Evolutionary conservation across 1,140 invertebrate genomes (phyloP).

Genomic region (Hermatobates lingyangjiaoensis): DNA sequence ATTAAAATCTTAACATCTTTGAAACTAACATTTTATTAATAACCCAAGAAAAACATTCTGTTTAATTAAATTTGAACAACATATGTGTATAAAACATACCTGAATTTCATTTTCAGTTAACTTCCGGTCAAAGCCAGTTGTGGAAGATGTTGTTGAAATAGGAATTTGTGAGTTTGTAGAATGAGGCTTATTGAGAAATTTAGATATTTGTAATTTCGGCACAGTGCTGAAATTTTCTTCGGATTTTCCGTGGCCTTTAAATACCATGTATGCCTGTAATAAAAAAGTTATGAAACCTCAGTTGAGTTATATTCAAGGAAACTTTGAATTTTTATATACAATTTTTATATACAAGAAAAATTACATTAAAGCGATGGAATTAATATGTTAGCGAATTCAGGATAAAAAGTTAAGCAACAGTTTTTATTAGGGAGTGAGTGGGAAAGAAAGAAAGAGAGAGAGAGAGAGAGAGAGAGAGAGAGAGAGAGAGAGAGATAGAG

Average conservation of each 20-base stretch:
- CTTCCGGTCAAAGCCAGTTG: constrained; percentile 25
- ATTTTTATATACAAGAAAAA: neutral
- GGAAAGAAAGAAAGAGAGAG: neutral
- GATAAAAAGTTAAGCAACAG: neutral
- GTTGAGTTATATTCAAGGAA: neutral
- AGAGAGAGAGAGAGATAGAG: too few relatives aligned
- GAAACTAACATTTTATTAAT: neutral
- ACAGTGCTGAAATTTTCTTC: constrained; percentile 30
- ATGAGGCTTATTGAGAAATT: constrained; percentile 40
- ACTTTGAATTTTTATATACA: neutral
- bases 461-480: neutral
- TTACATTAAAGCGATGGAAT: neutral
- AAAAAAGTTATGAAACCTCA: neutral
- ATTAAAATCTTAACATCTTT: neutral
- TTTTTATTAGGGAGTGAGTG: neutral
- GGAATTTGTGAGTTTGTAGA: constrained; percentile 24
- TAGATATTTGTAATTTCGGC: constrained; percentile 39
- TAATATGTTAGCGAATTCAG: neutral
- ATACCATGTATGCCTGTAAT: constrained; percentile 46
- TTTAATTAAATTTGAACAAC: neutral
- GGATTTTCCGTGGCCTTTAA: constrained; percentile 44
- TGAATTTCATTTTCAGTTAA: constrained; percentile 43
- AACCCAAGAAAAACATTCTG: neutral
- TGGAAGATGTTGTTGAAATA: constrained; percentile 11
- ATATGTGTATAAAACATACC: constrained; percentile 23